Percentiles rank a stretch among this genome's conserved stretches.
Evolutionary conservation across 2,113 vertebrate species (phyloP).

Genomic region (Phaethornis superciliosus): DNA sequence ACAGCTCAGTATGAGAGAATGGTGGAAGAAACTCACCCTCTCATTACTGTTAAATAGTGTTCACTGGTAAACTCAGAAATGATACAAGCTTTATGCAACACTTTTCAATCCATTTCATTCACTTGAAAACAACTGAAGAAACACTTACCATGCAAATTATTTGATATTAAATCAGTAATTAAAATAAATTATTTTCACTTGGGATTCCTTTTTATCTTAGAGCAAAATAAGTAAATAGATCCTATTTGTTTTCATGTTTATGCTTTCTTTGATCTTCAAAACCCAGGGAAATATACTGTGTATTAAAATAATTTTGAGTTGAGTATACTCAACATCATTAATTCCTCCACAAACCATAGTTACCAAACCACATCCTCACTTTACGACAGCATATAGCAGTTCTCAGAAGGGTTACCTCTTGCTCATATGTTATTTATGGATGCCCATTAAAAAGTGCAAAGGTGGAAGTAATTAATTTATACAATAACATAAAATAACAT

Average conservation of each 20-base stretch:
- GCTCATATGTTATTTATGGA: background rate
- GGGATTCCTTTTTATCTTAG: constrained; percentile 22
- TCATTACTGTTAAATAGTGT: background rate
- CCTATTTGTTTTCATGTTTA: constrained; percentile 31
- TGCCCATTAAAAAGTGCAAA: background rate
- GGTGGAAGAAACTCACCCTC: background rate
- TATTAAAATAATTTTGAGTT: background rate
- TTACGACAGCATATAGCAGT: background rate
- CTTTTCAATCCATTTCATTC: background rate
- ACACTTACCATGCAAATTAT: background rate
- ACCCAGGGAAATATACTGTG: background rate
- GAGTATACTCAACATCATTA: background rate
- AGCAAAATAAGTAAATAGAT: constrained; percentile 15
- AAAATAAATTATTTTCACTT: constrained; percentile 27
- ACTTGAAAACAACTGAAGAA: background rate
- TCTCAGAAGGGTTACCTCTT: background rate
- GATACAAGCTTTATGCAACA: background rate
- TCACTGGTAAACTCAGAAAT: background rate
- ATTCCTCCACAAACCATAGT: background rate
- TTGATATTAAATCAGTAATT: constrained; percentile 40
- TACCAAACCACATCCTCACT: background rate
- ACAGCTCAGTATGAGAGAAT: background rate
- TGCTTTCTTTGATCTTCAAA: constrained; percentile 44
- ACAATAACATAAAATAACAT: constrained; percentile 41
- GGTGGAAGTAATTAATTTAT: background rate